Evolutionary conservation across 2,888 invertebrate species (phyloP).

Genomic region (Cecidostiba fungosa): DNA sequence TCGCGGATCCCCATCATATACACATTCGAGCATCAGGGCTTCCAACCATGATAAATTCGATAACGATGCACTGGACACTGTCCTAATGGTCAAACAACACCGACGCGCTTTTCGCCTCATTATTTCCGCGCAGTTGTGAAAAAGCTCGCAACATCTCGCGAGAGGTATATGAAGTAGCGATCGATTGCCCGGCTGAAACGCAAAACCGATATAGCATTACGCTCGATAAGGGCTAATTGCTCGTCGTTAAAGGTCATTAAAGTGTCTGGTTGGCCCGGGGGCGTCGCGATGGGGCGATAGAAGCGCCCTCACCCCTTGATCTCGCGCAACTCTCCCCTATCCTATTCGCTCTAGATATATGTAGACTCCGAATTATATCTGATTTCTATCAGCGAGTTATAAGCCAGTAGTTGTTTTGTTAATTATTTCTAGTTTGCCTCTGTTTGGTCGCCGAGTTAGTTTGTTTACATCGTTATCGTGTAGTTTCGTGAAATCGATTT

Average conservation of each 20-base stretch:
- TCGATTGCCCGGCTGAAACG: constrained; percentile 68
- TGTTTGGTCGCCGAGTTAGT: not conserved
- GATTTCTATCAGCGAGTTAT: constrained; percentile 33
- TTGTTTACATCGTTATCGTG: not conserved
- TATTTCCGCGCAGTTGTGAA: constrained; percentile 51
- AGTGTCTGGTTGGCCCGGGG: constrained; percentile 75
- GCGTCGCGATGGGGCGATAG: constrained; percentile 20
- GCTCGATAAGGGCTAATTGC: constrained; percentile 76
- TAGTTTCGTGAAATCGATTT: not conserved
- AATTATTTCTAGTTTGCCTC: constrained; percentile 6
- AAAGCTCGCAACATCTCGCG: constrained; percentile 7
- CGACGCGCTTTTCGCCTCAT: constrained; percentile 58
- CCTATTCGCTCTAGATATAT: not conserved
- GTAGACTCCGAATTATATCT: constrained; percentile 33
- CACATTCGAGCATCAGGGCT: too few species aligned
- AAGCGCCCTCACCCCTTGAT: not conserved
- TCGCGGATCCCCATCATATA: not conserved
- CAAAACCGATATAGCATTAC: constrained; percentile 72
- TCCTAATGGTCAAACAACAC: constrained; percentile 73
- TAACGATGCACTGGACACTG: constrained; percentile 59
- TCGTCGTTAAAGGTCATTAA: constrained; percentile 78
- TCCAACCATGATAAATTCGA: constrained; percentile 51
- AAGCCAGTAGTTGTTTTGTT: constrained; percentile 26
- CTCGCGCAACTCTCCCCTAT: not conserved
- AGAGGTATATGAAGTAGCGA: constrained; percentile 26